Evolutionary conservation across 2,113 vertebrate species (phyloP).

Genomic region (Paramormyrops kingsleyae): DNA sequence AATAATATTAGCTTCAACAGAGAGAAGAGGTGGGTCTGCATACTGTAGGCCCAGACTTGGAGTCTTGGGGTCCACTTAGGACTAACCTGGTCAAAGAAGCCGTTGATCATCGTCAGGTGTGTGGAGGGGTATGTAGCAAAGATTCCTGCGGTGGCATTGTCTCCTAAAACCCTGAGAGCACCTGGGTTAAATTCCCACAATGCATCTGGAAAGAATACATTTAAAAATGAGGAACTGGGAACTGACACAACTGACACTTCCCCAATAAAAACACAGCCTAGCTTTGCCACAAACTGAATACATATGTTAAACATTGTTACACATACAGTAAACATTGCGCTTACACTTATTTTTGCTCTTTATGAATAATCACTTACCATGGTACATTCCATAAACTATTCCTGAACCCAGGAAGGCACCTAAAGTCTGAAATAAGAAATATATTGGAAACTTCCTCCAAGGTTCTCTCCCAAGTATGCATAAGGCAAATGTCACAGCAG

Average conservation of each 20-base stretch:
- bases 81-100: constrained; percentile 80
- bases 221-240: neutral
- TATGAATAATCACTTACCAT: constrained; percentile 54
- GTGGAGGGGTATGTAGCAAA: constrained; percentile 79
- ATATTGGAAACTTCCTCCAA: constrained; percentile 44
- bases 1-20: neutral
- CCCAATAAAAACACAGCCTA: neutral
- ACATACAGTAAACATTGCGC: neutral
- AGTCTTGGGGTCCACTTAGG: neutral
- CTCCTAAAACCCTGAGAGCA: constrained; percentile 54
- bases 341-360: neutral
- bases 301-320: neutral
- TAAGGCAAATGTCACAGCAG: constrained; percentile 77
- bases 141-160: constrained; percentile 74
- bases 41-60: neutral
- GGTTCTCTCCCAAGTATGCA: constrained; percentile 71
- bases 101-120: constrained; percentile 70
- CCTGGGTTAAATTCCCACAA: constrained; percentile 62
- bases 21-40: neutral
- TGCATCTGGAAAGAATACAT: constrained; percentile 56
- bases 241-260: neutral
- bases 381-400: constrained; percentile 73
- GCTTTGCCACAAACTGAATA: neutral
- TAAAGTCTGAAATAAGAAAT: constrained; percentile 64
- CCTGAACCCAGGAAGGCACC: constrained; percentile 77